Conservation (phyloP, 2,797 vertebrate genomes). For the Menidia menidia region DNA sequence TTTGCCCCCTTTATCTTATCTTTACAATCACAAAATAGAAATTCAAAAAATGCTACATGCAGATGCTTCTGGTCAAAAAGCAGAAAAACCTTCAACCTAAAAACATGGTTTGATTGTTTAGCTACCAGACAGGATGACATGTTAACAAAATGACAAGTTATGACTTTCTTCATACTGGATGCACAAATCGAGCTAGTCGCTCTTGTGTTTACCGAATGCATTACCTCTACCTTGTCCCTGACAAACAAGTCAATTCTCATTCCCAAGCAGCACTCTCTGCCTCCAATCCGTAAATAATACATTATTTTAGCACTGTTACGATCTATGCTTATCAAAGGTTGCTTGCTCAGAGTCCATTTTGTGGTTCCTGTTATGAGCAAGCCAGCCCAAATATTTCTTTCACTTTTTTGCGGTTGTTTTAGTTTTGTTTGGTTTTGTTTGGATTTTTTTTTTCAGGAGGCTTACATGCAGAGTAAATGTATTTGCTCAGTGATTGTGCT, state of each 20-base stretch:
- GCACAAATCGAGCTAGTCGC: conserved; percentile 10
- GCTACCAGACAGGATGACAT: neutral
- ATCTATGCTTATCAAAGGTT: conserved; percentile 35
- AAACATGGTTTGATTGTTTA: neutral
- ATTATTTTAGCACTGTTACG: conserved; percentile 41
- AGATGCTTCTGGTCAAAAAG: neutral
- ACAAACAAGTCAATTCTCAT: conserved; percentile 64
- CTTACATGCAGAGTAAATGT: neutral
- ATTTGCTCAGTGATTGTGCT: conserved; percentile 14
- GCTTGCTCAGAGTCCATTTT: conserved; percentile 26
- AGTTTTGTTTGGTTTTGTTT: neutral
- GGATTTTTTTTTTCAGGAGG: conserved; percentile 2
- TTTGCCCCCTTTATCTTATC: conserved; percentile 44
- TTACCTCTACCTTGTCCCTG: conserved; percentile 43
- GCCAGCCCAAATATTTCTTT: conserved; percentile 1
- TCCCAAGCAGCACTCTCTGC: conserved; percentile 32
- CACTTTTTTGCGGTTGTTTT: neutral
- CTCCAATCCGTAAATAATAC: conserved; percentile 49
- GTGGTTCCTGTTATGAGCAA: conserved; percentile 13
- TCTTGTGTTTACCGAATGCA: conserved; percentile 51
- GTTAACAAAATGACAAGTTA: neutral
- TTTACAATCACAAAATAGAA: conserved; percentile 31
- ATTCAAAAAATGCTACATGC: neutral
- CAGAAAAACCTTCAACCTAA: neutral
- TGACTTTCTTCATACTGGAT: neutral